phyloP scores from a whole-genome alignment of 2,113 vertebrate species.

The Rhynchomys soricoides region DNA sequence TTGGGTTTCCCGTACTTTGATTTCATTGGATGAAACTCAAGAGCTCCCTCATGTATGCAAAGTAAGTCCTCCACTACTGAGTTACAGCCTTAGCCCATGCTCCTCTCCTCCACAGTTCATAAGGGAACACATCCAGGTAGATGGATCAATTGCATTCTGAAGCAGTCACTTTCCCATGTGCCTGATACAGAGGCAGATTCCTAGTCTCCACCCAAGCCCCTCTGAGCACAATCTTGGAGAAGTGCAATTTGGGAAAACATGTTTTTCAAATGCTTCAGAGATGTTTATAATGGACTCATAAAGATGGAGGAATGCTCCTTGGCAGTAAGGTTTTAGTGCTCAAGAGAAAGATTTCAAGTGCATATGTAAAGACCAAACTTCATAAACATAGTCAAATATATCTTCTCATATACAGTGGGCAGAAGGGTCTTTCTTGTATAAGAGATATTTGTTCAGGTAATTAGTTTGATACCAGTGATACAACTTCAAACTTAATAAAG shows the following conservation, averaged over 20 bases:
- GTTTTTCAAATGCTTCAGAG: not conserved
- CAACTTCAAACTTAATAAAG: conserved; percentile 20
- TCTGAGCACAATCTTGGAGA: not conserved
- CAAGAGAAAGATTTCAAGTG: conserved; percentile 14
- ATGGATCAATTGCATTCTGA: not conserved
- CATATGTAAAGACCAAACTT: not conserved
- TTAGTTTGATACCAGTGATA: not conserved
- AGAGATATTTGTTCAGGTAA: conserved; percentile 33
- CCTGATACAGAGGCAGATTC: not conserved
- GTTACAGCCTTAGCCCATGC: not conserved
- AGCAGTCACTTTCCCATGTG: not conserved
- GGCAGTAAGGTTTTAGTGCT: not conserved
- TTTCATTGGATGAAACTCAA: not conserved
- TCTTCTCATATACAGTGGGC: not conserved
- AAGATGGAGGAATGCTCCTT: not conserved
- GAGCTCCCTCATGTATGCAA: not conserved
- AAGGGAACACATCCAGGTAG: not conserved
- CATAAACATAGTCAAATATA: not conserved
- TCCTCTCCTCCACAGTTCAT: not conserved
- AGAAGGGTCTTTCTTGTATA: not conserved
- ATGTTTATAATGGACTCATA: not conserved
- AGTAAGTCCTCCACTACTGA: not conserved
- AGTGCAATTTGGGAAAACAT: not conserved
- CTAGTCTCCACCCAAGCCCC: not conserved
- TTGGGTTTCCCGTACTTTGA: not conserved